Base-by-base conservation (phyloP, 2,888 invertebrate genomes). In the Andrena fulva region DNA sequence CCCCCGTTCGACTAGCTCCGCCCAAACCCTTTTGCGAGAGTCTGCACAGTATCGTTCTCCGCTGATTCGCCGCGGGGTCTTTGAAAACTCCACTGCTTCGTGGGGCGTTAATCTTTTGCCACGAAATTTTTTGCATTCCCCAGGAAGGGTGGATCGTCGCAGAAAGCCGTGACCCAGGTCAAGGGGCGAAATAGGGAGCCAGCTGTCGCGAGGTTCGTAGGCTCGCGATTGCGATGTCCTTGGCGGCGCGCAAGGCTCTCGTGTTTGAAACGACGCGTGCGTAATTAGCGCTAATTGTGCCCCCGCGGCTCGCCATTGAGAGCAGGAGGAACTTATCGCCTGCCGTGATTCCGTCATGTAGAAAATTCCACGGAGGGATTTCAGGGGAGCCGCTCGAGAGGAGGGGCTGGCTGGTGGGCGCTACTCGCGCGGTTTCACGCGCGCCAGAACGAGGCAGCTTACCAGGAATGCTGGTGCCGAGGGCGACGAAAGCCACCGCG, bases 401-500 rank as follows among this genome's bases (percentile, higher is more conserved):
- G 27, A 27, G 20, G 3, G 6, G 27, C 50, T 31, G 66, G 4
- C 16, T 0, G 27, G 4, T 10, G 62, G 12, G 60, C 24, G 10
- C 16, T 33, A 20, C 33, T 8, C 20, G 42, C 20, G 24, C 42
- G 42, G 27, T 69, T 69, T n/a, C 69, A 59, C 69, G 69, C 69
- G 27, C 56, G n/a, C 42, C 1, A 27, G 56, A 42, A 33, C n/a
- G 8, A 8, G 52, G 50, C 54, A 69, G 24, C 93, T 95, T 94
- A 98, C 99, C 99, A 95, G 99, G 99, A 95, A 99, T 97, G 95
- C 99, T 99, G 84, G 99, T 99, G 89, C 99, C 99, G 85, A 99
- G 95, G 12, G 99, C 99, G 27, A 99, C 99, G 93, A 99, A 98
- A 59, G 98, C 97, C 91, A 99, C 98, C 89, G 99, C 99, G 66